Conservation (phyloP, 1,140 invertebrate genomes). For the Wiebesia pumilae region DNA sequence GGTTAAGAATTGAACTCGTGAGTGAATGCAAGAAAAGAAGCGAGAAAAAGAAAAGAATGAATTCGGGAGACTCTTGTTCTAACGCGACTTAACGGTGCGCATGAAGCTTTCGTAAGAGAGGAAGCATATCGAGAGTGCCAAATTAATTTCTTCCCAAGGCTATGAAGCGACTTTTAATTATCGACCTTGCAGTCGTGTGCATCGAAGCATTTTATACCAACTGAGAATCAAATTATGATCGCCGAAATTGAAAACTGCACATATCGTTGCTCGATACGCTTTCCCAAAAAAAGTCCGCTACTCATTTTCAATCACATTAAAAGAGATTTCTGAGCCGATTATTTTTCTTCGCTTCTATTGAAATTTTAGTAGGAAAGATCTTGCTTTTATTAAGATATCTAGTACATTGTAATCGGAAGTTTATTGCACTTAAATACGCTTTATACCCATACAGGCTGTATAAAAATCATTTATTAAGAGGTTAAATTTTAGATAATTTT, state of each 20-base stretch:
- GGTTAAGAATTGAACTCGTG: not conserved
- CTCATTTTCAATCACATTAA: not conserved
- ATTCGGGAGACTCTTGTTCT: not conserved
- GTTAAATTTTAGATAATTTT: too few species aligned
- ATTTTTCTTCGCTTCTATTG: not conserved
- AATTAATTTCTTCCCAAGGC: constrained; percentile 22
- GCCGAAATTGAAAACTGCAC: constrained; percentile 7
- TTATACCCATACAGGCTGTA: too few species aligned
- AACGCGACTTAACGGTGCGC: not conserved
- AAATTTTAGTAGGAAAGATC: not conserved
- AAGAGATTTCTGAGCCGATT: not conserved
- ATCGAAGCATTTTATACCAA: not conserved
- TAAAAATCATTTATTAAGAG: too few species aligned
- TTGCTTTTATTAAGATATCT: not conserved
- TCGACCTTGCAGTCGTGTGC: not conserved
- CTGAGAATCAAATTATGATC: constrained; percentile 32
- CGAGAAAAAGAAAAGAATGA: not conserved
- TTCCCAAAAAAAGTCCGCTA: not conserved
- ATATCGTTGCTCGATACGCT: not conserved
- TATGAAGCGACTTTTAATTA: constrained; percentile 45
- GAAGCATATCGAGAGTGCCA: not conserved
- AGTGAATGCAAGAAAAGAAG: not conserved
- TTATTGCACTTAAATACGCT: too few species aligned
- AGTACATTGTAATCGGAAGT: too few species aligned
- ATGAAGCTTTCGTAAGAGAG: not conserved